A percentile compares a stretch with the other conserved stretches of the same genome.
These are phyloP conservation scores for Apamea monoglypha DNA, from an alignment of 2,888 invertebrate species.

Conservation along the genomic window DNA sequence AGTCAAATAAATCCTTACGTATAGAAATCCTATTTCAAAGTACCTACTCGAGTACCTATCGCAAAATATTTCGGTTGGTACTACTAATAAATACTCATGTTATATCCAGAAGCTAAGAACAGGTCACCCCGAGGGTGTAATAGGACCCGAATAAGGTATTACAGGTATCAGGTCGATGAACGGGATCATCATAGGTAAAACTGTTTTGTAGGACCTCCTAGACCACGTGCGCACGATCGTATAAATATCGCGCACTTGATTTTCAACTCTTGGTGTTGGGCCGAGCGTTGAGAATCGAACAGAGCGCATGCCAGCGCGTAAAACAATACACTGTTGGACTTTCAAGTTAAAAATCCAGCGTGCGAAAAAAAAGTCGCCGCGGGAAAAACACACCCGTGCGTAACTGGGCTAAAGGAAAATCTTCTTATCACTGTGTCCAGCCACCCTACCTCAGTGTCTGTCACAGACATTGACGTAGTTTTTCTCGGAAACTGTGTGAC, in stretches of 20 bases:
- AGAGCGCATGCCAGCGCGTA: background rate
- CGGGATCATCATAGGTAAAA: background rate
- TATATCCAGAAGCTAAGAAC: conserved; percentile 10
- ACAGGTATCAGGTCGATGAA: conserved; percentile 8
- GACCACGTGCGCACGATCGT: background rate
- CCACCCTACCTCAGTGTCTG: conserved; percentile 16
- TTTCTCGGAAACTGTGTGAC: conserved; percentile 4
- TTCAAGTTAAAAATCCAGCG: background rate
- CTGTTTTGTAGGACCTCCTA: background rate
- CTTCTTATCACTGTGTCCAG: background rate
- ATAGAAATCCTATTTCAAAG: background rate
- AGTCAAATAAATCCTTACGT: background rate
- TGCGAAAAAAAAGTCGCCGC: background rate
- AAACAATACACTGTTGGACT: background rate
- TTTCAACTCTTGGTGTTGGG: background rate
- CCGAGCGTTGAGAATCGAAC: background rate
- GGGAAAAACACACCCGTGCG: background rate
- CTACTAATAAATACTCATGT: conserved; percentile 2
- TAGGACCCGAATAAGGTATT: conserved; percentile 9
- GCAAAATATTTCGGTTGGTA: conserved; percentile 22
- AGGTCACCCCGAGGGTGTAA: conserved; percentile 18
- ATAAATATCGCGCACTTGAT: background rate
- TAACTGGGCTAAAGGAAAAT: background rate
- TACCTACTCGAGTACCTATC: background rate
- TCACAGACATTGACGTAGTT: conserved; percentile 23